Conservation (phyloP, 2,888 invertebrate genomes). For the Dugesia japonica region DNA sequence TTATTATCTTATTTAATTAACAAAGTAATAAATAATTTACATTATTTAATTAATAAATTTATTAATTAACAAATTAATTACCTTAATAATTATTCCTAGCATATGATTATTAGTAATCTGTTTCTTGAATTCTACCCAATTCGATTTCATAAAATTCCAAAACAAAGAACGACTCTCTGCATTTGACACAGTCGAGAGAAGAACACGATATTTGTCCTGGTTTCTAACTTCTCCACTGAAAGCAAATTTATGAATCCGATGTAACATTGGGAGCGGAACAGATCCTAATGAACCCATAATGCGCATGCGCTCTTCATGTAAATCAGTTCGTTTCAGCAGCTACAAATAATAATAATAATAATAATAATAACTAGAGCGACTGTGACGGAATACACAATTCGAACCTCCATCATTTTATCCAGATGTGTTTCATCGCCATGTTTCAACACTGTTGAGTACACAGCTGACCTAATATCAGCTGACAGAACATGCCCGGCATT, state of each 20-base stretch:
- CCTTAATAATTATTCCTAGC: conserved; percentile 2
- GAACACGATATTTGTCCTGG: conserved; percentile 75
- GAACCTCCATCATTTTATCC: conserved; percentile 60
- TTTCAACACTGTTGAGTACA: conserved; percentile 67
- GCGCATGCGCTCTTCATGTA: conserved; percentile 66
- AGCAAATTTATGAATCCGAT: conserved; percentile 55
- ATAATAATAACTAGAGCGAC: no score
- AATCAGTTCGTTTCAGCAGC: conserved; percentile 56
- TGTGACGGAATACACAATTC: no score
- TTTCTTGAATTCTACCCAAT: conserved; percentile 62
- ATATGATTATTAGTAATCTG: neutral
- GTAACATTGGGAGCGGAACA: conserved; percentile 58
- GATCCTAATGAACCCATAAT: conserved; percentile 69
- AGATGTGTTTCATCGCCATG: conserved; percentile 60
- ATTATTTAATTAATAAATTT: no score
- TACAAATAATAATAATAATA: no score
- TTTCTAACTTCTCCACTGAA: conserved; percentile 64
- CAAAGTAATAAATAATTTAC: no score
- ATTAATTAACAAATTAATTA: no score
- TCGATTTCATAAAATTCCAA: conserved; percentile 75
- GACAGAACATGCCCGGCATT: conserved; percentile 52
- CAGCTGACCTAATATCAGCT: conserved; percentile 71
- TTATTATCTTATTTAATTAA: no score
- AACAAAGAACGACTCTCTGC: conserved; percentile 66
- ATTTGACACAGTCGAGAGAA: conserved; percentile 67